phyloP scores from a whole-genome alignment of 2,113 vertebrate species.

The Prunella himalayana region DNA sequence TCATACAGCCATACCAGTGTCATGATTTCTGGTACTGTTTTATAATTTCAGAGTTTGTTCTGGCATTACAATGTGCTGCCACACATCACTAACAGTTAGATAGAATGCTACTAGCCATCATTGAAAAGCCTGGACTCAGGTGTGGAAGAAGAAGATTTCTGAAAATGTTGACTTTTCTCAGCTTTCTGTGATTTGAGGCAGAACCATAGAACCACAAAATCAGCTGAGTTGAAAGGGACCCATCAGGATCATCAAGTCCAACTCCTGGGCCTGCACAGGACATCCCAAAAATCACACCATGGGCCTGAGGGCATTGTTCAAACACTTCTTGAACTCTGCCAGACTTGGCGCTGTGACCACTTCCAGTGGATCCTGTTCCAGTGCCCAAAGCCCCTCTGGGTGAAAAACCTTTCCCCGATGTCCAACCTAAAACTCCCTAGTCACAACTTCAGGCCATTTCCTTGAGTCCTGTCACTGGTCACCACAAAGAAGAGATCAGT shows the following conservation, averaged over 20 bases:
- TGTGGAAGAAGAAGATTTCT: not conserved
- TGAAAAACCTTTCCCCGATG: not conserved
- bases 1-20: not conserved
- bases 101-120: not conserved
- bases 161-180: not conserved
- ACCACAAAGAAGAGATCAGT: not conserved
- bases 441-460: too few relatives aligned
- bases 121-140: not conserved
- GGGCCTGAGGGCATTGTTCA: not conserved
- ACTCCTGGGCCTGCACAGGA: not conserved
- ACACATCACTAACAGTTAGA: not conserved
- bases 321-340: not conserved
- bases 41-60: not conserved
- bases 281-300: not conserved
- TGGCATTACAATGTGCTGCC: not conserved
- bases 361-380: not conserved
- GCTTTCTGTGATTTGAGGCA: not conserved
- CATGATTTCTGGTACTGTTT: not conserved
- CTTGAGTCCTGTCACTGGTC: too few relatives aligned
- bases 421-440: not conserved
- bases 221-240: not conserved
- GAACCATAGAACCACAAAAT: not conserved
- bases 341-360: not conserved
- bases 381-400: fast-evolving
- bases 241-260: not conserved